Conservation (phyloP, 2,113 vertebrate genomes). For the mouse (Mus musculus) region DNA sequence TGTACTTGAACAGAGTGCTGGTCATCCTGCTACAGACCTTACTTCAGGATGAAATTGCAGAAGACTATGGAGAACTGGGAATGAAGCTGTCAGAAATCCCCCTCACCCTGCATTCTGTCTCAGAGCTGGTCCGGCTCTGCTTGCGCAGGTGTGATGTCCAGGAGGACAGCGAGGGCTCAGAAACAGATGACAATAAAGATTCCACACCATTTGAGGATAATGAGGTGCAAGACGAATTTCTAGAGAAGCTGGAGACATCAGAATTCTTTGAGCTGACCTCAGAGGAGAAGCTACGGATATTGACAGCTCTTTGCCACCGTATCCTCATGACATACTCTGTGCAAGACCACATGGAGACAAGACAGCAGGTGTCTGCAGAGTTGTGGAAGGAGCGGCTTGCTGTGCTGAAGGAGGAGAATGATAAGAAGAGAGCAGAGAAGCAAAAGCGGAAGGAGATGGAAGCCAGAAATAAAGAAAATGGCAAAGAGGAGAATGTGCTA, state of each 20-base stretch:
- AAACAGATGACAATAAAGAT: slow-evolving; percentile 86
- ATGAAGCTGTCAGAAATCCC: slow-evolving; percentile 98
- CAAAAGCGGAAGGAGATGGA: slow-evolving; percentile 94
- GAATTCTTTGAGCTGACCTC: slow-evolving; percentile 96
- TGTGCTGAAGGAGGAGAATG: slow-evolving; percentile 95
- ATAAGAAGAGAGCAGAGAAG: slow-evolving; percentile 95
- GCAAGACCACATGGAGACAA: slow-evolving; percentile 95
- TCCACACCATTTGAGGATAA: slow-evolving; percentile 90
- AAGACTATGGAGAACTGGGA: slow-evolving; percentile 96
- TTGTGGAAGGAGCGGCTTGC: slow-evolving; percentile 97
- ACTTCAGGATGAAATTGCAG: slow-evolving; percentile 97
- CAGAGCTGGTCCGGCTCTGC: slow-evolving; percentile 95
- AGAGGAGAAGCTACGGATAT: slow-evolving; percentile 94
- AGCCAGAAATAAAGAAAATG: slow-evolving; percentile 88
- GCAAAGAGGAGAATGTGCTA: slow-evolving; percentile 84
- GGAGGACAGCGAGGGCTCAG: slow-evolving; percentile 90
- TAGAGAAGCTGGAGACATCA: slow-evolving; percentile 94
- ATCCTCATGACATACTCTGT: slow-evolving; percentile 98
- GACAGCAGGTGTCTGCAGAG: slow-evolving; percentile 93
- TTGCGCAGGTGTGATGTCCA: slow-evolving; percentile 94
- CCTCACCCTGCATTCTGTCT: slow-evolving; percentile 95
- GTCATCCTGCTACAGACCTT: slow-evolving; percentile 97
- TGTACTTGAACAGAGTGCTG: slow-evolving; percentile 95
- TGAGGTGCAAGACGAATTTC: slow-evolving; percentile 93
- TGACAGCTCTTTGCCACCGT: slow-evolving; percentile 95